These are phyloP conservation scores for Protosalanx chinensis DNA, from an alignment of 2,797 vertebrate genomes.

Conservation along the genomic window DNA sequence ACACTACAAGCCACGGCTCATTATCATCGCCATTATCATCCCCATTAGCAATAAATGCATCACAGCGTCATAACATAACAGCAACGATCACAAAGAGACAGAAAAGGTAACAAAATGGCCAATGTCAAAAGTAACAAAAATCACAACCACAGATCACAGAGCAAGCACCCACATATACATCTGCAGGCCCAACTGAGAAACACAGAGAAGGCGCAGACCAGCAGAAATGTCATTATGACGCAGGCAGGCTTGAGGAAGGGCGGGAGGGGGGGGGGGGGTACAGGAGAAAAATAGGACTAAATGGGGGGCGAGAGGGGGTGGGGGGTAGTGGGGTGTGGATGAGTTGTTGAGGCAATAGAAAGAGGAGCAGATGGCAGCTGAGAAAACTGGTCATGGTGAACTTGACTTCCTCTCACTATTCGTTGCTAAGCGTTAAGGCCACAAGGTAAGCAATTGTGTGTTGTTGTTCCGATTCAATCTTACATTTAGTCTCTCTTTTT, in stretches of 20 bases:
- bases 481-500: too few species aligned
- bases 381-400: background rate
- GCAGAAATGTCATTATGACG: constrained; percentile 44
- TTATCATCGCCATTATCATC: constrained; percentile 4
- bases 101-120: constrained; percentile 16
- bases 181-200: constrained; percentile 21
- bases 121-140: constrained; percentile 9
- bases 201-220: constrained; percentile 54
- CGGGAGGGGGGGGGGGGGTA: constrained; percentile 21
- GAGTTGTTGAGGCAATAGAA: too few species aligned
- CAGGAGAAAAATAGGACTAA: constrained; percentile 29
- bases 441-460: too few species aligned
- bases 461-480: too few species aligned
- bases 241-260: constrained; percentile 22
- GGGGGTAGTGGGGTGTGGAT: background rate
- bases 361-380: too few species aligned
- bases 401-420: too few species aligned
- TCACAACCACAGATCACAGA: constrained; percentile 35
- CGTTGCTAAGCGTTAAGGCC: too few species aligned
- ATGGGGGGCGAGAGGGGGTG: constrained; percentile 14
- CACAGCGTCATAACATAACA: constrained; percentile 51
- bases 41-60: constrained; percentile 16
- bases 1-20: constrained; percentile 52
- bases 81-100: constrained; percentile 40
- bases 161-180: constrained; percentile 21